phyloP scores from a whole-genome alignment of 2,797 vertebrate genomes.

The Bradypodion ventrale region DNA sequence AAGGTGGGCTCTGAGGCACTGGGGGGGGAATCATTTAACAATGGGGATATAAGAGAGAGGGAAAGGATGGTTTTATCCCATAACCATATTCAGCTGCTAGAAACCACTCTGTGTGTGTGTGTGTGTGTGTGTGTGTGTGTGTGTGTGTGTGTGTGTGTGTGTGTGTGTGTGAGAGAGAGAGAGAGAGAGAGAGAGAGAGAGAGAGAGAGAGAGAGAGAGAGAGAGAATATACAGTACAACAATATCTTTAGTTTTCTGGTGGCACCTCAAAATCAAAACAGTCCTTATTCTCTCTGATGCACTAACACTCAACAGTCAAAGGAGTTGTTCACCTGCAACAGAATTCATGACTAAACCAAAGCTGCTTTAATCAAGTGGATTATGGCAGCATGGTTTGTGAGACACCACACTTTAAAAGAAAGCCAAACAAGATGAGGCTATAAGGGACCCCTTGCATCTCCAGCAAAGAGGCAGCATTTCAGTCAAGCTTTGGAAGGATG shows the following conservation, averaged over 20 bases:
- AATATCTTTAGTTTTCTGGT: neutral
- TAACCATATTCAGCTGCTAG: neutral
- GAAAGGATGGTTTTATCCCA: neutral
- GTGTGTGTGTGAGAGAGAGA: neutral
- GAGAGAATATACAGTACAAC: neutral
- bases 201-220: rapidly evolving
- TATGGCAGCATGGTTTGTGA: neutral
- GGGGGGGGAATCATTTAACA: neutral
- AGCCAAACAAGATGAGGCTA: conserved; percentile 33
- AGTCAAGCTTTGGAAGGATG: conserved; percentile 51
- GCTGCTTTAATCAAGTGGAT: neutral
- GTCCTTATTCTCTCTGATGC: neutral
- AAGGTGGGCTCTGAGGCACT: neutral
- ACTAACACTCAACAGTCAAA: neutral
- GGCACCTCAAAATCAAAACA: neutral
- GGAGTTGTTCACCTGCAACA: neutral
- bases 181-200: rapidly evolving
- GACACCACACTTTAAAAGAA: conserved; percentile 32
- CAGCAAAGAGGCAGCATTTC: conserved; percentile 29
- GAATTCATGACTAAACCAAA: neutral
- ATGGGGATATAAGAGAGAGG: neutral
- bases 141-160: neutral
- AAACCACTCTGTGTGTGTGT: too few species aligned
- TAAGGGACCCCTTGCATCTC: conserved; percentile 1
- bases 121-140: too few species aligned